phyloP scores from a whole-genome alignment of 2,113 vertebrate genomes.

The Patagioenas fasciata region DNA sequence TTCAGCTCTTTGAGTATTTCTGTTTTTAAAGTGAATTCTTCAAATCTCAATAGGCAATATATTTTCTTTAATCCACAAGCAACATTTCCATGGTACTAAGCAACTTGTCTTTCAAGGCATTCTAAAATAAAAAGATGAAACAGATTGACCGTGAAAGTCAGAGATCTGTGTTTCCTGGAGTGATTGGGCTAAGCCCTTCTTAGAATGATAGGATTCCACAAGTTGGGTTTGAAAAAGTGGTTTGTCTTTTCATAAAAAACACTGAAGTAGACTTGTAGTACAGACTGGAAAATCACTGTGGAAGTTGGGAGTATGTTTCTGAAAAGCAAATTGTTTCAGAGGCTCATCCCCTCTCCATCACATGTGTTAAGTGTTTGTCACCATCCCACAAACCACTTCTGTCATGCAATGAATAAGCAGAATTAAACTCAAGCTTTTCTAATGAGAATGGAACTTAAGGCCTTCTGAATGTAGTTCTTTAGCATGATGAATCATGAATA shows the following conservation, averaged over 20 bases:
- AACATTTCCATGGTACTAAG: not conserved
- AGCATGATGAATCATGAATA: not conserved
- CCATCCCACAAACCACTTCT: constrained; percentile 71
- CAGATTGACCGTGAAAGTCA: not conserved
- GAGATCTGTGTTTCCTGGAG: not conserved
- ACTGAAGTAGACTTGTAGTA: constrained; percentile 43
- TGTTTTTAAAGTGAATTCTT: not conserved
- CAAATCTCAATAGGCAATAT: not conserved
- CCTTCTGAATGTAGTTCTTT: constrained; percentile 6
- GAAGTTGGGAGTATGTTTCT: constrained; percentile 74
- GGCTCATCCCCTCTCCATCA: constrained; percentile 57
- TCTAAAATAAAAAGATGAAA: not conserved
- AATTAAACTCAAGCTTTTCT: constrained; percentile 55
- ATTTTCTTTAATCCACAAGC: not conserved
- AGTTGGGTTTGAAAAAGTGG: constrained; percentile 6
- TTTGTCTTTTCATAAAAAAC: constrained; percentile 28
- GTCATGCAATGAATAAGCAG: constrained; percentile 71
- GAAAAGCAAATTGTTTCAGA: constrained; percentile 67
- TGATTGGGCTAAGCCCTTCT: not conserved
- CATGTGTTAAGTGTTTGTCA: constrained; percentile 73
- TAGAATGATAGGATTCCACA: not conserved
- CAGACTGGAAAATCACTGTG: constrained; percentile 54
- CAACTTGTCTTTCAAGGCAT: not conserved
- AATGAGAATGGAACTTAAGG: constrained; percentile 35
- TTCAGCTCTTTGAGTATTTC: not conserved